phyloP scores from a whole-genome alignment of 2,113 vertebrate genomes.

The Microcebus griseorufus region DNA sequence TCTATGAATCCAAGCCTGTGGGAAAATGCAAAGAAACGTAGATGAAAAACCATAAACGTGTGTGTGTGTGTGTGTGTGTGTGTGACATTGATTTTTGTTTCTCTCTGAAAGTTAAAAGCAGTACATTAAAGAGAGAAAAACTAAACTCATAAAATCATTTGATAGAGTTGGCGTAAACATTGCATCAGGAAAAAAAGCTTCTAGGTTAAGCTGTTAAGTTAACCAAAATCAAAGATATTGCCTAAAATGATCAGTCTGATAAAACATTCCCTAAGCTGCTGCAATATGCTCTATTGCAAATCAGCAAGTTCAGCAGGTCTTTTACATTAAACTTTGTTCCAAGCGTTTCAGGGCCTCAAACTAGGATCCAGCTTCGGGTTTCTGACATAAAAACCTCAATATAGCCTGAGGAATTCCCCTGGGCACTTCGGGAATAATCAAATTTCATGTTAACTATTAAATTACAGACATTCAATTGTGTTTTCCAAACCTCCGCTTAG shows the following conservation, averaged over 20 bases:
- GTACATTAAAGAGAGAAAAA: neutral
- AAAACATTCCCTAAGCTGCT: neutral
- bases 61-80: no score
- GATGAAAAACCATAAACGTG: neutral
- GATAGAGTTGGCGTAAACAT: neutral
- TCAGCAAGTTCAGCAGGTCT: neutral
- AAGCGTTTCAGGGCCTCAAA: neutral
- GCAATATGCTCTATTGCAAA: neutral
- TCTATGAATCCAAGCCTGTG: neutral
- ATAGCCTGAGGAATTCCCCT: neutral
- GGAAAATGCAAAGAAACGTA: neutral
- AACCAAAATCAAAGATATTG: neutral
- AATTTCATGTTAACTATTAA: slow-evolving; percentile 51
- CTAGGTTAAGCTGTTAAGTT: neutral
- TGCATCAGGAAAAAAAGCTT: neutral
- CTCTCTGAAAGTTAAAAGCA: neutral
- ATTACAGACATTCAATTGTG: slow-evolving; percentile 34
- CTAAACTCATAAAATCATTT: neutral
- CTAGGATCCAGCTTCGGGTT: slow-evolving; percentile 39
- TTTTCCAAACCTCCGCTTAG: slow-evolving; percentile 25
- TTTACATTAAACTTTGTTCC: neutral
- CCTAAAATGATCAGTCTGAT: neutral
- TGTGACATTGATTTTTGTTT: neutral
- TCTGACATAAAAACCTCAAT: neutral
- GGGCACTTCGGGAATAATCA: neutral